Evolutionary conservation across 2,113 vertebrate genomes (phyloP).

Genomic region (Cynopterus brachyotis): DNA sequence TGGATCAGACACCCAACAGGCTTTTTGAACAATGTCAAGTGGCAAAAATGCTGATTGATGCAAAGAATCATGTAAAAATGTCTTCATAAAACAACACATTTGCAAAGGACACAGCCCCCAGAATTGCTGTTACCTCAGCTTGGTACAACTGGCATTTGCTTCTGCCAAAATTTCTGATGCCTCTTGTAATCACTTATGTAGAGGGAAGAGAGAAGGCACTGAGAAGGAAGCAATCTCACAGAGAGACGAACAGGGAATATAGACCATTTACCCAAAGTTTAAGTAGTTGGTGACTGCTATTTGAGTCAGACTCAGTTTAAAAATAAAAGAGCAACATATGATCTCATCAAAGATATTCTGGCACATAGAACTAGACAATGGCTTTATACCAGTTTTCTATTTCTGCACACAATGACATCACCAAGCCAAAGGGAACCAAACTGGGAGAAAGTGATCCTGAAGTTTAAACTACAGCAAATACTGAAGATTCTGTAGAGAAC

Average conservation of each 20-base stretch:
- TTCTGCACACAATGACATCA: slow-evolving; percentile 27
- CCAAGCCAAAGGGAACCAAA: background rate
- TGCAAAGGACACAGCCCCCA: background rate
- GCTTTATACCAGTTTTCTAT: slow-evolving; percentile 34
- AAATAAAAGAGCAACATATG: slow-evolving; percentile 46
- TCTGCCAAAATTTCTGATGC: background rate
- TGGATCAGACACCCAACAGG: background rate
- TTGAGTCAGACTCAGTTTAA: slow-evolving; percentile 35
- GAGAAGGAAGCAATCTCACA: background rate
- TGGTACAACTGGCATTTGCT: background rate
- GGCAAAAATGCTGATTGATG: background rate
- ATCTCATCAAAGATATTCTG: slow-evolving; percentile 31
- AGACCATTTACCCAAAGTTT: background rate
- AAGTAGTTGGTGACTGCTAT: slow-evolving; percentile 28
- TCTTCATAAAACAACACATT: slow-evolving; percentile 58
- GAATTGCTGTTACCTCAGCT: slow-evolving; percentile 17
- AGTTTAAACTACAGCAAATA: background rate
- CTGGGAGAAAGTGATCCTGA: background rate
- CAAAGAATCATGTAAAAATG: background rate
- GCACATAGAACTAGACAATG: background rate
- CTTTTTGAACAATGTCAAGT: slow-evolving; percentile 34
- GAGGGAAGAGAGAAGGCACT: background rate
- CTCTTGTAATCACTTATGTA: background rate
- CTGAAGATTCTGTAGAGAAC: background rate
- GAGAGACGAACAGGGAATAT: slow-evolving; percentile 12